These are phyloP conservation scores for Ichneumoninae sp. DNA, from an alignment of 2,888 invertebrate species.

Conservation along the genomic window DNA sequence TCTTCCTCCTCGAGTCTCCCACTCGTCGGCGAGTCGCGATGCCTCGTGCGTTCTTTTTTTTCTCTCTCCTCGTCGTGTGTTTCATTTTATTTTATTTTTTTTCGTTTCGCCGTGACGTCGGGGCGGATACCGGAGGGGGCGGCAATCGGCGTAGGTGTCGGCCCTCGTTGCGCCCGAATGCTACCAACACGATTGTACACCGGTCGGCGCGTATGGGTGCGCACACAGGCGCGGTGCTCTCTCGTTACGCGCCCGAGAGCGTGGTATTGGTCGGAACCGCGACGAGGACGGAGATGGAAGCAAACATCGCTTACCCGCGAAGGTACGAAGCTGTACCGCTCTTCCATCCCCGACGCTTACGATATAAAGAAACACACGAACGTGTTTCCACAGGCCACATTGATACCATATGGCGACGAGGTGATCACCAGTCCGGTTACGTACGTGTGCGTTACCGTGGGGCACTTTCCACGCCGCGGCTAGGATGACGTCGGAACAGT, in stretches of 20 bases:
- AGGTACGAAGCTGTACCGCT: conserved; percentile 25
- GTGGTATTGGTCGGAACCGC: conserved; percentile 31
- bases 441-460: conserved; percentile 38
- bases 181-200: conserved; percentile 42
- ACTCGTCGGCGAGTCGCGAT: conserved; percentile 67
- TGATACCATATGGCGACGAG: conserved; percentile 19
- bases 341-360: conserved; percentile 48
- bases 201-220: background rate
- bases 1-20: conserved; percentile 66
- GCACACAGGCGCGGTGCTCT: background rate
- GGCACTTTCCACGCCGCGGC: background rate
- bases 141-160: conserved; percentile 67
- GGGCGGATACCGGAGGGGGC: conserved; percentile 44
- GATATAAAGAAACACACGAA: conserved; percentile 14
- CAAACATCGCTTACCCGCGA: conserved; percentile 21
- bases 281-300: conserved; percentile 12
- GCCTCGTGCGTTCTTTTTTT: conserved; percentile 19
- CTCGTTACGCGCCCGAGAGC: conserved; percentile 4
- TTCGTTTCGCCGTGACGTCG: conserved; percentile 42
- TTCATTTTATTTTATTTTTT: conserved; percentile 5
- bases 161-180: conserved; percentile 52
- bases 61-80: conserved; percentile 10
- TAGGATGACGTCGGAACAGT: conserved; percentile 52
- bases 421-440: conserved; percentile 34
- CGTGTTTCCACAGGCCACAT: conserved; percentile 13